A percentile compares a stretch with the other conserved stretches of the same genome.
Evolutionary conservation across 2,888 invertebrate genomes (phyloP).

Genomic region (Taphrorychus bicolor): DNA sequence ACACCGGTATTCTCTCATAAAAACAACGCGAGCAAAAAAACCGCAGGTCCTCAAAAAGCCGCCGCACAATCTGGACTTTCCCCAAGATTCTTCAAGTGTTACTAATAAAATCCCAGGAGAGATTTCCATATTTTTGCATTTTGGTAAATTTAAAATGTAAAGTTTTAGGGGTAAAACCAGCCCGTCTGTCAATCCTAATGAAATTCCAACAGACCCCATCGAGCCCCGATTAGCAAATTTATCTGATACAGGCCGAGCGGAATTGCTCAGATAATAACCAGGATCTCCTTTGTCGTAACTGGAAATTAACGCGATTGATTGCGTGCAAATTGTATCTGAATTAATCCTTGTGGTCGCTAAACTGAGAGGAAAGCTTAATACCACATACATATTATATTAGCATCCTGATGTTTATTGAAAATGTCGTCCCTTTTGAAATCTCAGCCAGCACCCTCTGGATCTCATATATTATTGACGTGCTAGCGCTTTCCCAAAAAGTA

Average conservation of each 20-base stretch:
- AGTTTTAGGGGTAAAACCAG: neutral
- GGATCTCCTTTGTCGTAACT: conserved; percentile 4
- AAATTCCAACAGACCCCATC: conserved; percentile 1
- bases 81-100: conserved; percentile 12
- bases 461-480: too few species aligned
- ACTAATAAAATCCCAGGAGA: conserved; percentile 6
- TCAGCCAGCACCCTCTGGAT: too few species aligned
- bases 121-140: conserved; percentile 13
- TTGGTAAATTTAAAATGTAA: neutral
- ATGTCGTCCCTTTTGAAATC: too few species aligned
- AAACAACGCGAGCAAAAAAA: neutral
- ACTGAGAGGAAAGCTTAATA: neutral
- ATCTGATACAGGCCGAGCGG: conserved; percentile 3
- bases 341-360: neutral
- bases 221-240: conserved; percentile 2
- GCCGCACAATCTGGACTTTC: neutral
- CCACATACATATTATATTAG: too few species aligned
- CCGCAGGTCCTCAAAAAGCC: neutral
- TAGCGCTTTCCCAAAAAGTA: neutral
- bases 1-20: neutral
- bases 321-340: conserved; percentile 6
- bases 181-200: neutral
- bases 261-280: conserved; percentile 8
- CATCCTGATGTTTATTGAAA: too few species aligned
- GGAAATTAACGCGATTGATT: conserved; percentile 8